Evolutionary conservation across 2,888 invertebrate species (phyloP).

Genomic region (Quadroppia sp.): DNA sequence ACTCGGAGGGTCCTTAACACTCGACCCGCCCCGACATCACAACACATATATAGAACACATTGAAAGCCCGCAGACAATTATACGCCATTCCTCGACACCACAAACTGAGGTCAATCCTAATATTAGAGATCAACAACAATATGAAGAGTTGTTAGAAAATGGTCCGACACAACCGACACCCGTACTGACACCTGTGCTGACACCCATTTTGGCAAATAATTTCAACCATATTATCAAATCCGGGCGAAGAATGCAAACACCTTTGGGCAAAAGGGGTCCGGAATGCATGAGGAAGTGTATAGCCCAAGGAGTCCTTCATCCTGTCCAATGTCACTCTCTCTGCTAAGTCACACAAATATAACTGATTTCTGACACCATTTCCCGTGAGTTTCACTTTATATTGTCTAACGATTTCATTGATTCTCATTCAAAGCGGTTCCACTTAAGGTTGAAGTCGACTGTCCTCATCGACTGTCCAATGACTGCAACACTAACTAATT

Average conservation of each 20-base stretch:
- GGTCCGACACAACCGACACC: background rate
- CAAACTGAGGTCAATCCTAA: slow-evolving; percentile 3
- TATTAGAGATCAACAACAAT: background rate
- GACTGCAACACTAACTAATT: slow-evolving; percentile 17
- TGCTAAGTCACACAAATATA: slow-evolving; percentile 48
- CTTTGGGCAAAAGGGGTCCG: slow-evolving; percentile 50
- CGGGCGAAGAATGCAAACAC: slow-evolving; percentile 21
- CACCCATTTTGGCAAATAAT: slow-evolving; percentile 25
- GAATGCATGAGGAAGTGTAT: slow-evolving; percentile 52
- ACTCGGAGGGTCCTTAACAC: slow-evolving; percentile 34
- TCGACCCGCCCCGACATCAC: slow-evolving; percentile 12
- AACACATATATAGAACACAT: slow-evolving; percentile 16
- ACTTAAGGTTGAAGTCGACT: background rate
- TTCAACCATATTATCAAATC: background rate
- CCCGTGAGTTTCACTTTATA: background rate
- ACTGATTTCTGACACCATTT: background rate
- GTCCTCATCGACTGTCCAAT: slow-evolving; percentile 15
- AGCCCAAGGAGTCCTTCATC: slow-evolving; percentile 52
- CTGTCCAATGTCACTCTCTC: slow-evolving; percentile 52
- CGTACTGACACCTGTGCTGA: too few relatives aligned
- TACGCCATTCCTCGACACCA: slow-evolving; percentile 8
- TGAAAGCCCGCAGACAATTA: background rate
- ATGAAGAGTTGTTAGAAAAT: background rate
- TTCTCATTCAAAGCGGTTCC: too few relatives aligned
- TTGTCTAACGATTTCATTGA: background rate